Evolutionary conservation across 2,113 vertebrate genomes (phyloP), one percentile per base, ranked within the genome.

Genomic region (Azemiops feae): DNA sequence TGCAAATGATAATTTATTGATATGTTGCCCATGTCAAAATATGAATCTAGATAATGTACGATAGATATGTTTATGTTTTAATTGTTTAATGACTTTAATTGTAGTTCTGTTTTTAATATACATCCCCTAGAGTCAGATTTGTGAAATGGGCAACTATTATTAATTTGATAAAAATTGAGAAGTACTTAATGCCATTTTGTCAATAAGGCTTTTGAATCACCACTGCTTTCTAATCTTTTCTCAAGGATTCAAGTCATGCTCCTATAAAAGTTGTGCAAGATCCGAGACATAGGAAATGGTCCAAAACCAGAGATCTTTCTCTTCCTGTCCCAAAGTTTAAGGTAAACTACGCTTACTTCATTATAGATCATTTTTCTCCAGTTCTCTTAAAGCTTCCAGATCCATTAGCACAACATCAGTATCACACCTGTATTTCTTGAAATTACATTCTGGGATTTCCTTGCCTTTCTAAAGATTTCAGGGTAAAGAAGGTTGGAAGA

Each of bases 241-340:
- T 90, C 10, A 93, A 99, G 99, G 98, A 99, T 96, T 98, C 98
- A 90, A 98, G 98, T 89, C 98, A 98, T 91, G 97, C 98, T 43
- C 98, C 98, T 0, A 98, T 98, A 93, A 98, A 98, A 95, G 98
- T 98, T 25, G 97, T 98, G 85, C 98, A 98, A 91, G 99, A 99
- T 92, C 98, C 99, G 39, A 97, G 99, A 91, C 98, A 98, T 85
- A 98, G 98, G 93, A 98, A 98, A 55, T 98, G 99, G 98, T 98
- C 98, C 93, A 98, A 98, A 96, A 98, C 97, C 96, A 96, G 98
- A 96, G 99, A 99, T 92, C 95, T 99, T 94, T 98, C 98, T 57
- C 97, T 99, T 90, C 98, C 98, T 64, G 98, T 99, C 91, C 99
- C 99, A 92, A 99, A 99, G 96, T 99, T 99, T 96, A 99, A 99